Evolutionary conservation across 2,888 invertebrate genomes (phyloP), one percentile per base, ranked within the genome.

Genomic region (Blomia tropicalis): DNA sequence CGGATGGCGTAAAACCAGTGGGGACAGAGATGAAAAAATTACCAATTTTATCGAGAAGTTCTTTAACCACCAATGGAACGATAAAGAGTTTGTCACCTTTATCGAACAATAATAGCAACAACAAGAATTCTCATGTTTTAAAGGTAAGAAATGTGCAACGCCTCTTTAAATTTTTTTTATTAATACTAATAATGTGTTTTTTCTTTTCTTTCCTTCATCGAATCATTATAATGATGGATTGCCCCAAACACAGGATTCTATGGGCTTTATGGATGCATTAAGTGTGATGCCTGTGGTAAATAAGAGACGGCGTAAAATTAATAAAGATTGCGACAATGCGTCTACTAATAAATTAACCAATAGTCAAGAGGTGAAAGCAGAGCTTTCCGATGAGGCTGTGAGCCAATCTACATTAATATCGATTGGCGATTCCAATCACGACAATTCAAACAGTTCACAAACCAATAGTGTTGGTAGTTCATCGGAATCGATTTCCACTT

Each of bases 221-320:
- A n/a, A n/a, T n/a, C 32, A 7, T 32, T 32, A n/a, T 41, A n/a
- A 14, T 41, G 2, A n/a, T 41, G 7, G 14, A 3, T 4, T 19
- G 19, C 5, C 7, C 7, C 2, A 5, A 17, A 23, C 11, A 47
- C 2, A 47, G 60, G 60, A 60, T 30, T 58, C 62, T 25, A 58
- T 25, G 25, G 32, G 43, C 58, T 62, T 62, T 58, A 62, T 62
- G 62, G 62, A 62, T 31, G 62, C 62, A 29, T 27, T 60, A 19
- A 27, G 29, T 14, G 44, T 36, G 27, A 27, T 44, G 29, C 60
- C 60, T 14, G 22, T 58, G 2, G n/a, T 43, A 2, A 30, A 51
- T 19, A 60, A 60, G 32, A 60, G 51, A 17, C 17, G 60, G 2
- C 47, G 47, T 47, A 47, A 47, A 47, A 47, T 22, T 11, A 36